phyloP scores from a whole-genome alignment of 2,797 vertebrate species.

The Galaxias olidus region DNA sequence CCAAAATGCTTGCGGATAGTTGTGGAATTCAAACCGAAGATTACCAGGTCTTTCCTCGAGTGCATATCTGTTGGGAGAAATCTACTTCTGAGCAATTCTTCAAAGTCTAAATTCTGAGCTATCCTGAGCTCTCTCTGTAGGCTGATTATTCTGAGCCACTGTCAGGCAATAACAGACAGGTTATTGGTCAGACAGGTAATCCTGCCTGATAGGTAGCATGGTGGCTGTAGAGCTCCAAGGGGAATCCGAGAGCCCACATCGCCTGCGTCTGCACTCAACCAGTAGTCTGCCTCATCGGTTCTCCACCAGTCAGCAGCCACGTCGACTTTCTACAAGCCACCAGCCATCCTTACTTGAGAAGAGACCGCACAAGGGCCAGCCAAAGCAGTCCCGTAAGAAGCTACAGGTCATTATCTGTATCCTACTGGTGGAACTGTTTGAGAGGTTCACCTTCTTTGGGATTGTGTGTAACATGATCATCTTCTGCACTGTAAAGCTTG shows the following conservation, averaged over 20 bases:
- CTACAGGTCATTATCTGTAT: constrained; percentile 82
- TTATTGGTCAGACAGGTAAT: constrained; percentile 23
- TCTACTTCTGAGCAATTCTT: constrained; percentile 27
- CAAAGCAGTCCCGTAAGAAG: constrained; percentile 70
- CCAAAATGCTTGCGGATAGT: constrained; percentile 64
- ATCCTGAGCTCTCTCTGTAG: background rate
- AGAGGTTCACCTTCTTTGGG: constrained; percentile 90
- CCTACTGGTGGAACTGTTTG: constrained; percentile 88
- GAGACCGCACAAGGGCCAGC: constrained; percentile 14
- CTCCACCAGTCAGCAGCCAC: constrained; percentile 32
- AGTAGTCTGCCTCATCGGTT: constrained; percentile 25
- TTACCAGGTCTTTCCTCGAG: constrained; percentile 28
- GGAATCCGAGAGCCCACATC: constrained; percentile 31
- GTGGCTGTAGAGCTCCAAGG: constrained; percentile 45
- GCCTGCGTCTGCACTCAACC: constrained; percentile 29
- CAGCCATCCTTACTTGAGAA: constrained; percentile 7
- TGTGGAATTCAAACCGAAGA: constrained; percentile 77
- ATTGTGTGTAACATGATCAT: constrained; percentile 93
- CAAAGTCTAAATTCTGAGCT: constrained; percentile 18
- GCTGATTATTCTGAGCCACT: background rate
- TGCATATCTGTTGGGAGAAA: background rate
- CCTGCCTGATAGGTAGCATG: constrained; percentile 55
- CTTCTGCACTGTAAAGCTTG: constrained; percentile 87
- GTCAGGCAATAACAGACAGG: constrained; percentile 32
- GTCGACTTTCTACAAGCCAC: constrained; percentile 30